phyloP scores from a whole-genome alignment of 2,797 vertebrate species.

The Sebastiscus tertius region DNA sequence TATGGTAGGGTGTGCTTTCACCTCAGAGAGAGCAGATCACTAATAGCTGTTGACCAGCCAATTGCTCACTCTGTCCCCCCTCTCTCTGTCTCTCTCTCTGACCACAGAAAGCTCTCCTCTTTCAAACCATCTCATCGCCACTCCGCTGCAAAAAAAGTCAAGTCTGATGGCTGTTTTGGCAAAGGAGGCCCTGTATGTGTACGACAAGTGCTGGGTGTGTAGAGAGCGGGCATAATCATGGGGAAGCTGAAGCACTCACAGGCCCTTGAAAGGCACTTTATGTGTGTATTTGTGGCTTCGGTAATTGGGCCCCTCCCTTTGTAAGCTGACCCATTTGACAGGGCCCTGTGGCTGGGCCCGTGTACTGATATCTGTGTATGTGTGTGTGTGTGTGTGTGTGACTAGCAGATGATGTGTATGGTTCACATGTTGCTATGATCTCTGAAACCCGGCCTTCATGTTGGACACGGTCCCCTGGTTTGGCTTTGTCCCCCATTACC shows the following conservation, averaged over 20 bases:
- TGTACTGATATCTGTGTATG: slow-evolving; percentile 51
- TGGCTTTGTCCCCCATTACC: slow-evolving; percentile 67
- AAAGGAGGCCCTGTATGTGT: slow-evolving; percentile 48
- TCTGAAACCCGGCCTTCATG: slow-evolving; percentile 64
- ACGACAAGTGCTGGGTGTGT: slow-evolving; percentile 65
- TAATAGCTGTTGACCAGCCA: slow-evolving; percentile 44
- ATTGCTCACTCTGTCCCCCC: slow-evolving; percentile 17
- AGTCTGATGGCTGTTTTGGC: slow-evolving; percentile 73
- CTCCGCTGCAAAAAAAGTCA: slow-evolving; percentile 37
- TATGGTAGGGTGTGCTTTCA: slow-evolving; percentile 1
- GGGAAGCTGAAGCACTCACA: slow-evolving; percentile 64
- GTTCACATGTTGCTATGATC: slow-evolving; percentile 70
- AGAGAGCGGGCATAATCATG: slow-evolving; percentile 59
- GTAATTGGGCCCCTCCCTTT: slow-evolving; percentile 67
- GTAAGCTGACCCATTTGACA: slow-evolving; percentile 64
- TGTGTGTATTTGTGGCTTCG: slow-evolving; percentile 71
- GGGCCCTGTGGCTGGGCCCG: slow-evolving; percentile 36
- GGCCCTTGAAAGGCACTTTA: slow-evolving; percentile 73
- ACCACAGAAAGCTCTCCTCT: slow-evolving; percentile 63
- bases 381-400: slow-evolving; percentile 16
- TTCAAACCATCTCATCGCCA: slow-evolving; percentile 33
- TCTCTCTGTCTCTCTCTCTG: slow-evolving; percentile 4
- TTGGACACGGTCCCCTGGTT: slow-evolving; percentile 71
- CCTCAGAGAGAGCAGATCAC: slow-evolving; percentile 22
- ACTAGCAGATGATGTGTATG: slow-evolving; percentile 65